Evolutionary conservation across 2,888 invertebrate genomes (phyloP).

Genomic region (Hyppa rectilinea): DNA sequence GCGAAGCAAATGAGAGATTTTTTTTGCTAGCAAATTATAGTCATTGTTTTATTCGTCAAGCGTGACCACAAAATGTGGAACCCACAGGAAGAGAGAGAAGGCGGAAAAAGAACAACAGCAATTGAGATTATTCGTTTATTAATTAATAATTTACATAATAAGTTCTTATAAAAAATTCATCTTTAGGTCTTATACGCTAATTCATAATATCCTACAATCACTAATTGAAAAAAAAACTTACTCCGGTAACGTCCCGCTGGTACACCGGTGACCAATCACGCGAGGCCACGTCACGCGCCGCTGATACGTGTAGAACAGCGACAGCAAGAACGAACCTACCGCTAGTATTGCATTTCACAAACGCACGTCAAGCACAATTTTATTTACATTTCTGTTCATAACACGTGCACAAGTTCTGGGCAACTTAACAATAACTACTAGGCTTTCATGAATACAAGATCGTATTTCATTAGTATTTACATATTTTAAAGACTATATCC

Average conservation of each 20-base stretch:
- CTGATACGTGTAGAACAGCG: constrained; percentile 12
- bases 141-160: constrained; percentile 63
- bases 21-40: not conserved
- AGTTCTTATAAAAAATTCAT: constrained; percentile 40
- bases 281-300: too few relatives aligned
- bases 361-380: not conserved
- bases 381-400: too few relatives aligned
- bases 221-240: constrained; percentile 14
- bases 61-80: not conserved
- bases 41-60: too few relatives aligned
- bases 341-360: constrained; percentile 8
- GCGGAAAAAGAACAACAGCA: constrained; percentile 20
- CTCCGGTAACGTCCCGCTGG: too few relatives aligned
- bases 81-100: not conserved
- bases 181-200: constrained; percentile 24
- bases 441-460: too few relatives aligned
- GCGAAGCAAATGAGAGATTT: not conserved
- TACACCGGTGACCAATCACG: too few relatives aligned
- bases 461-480: too few relatives aligned
- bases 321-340: not conserved
- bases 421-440: too few relatives aligned
- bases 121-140: constrained; percentile 63
- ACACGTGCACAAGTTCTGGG: too few relatives aligned
- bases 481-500: too few relatives aligned
- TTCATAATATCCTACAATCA: constrained; percentile 25